Conservation (phyloP, 2,888 invertebrate genomes). For the Cenopis cana region DNA sequence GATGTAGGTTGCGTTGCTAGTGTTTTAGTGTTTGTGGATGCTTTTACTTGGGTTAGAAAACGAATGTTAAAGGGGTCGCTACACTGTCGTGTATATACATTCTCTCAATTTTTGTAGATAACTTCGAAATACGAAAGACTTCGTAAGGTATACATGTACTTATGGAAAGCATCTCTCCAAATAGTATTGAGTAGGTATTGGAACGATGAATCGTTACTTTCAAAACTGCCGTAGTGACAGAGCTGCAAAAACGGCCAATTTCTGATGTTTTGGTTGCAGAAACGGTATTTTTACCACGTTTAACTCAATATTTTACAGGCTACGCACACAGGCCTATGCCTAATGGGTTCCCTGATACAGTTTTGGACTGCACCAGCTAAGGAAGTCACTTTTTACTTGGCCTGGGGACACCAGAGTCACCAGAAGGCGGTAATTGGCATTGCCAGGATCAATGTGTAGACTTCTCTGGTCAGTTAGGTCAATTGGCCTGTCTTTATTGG, state of each 20-base stretch:
- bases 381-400: neutral
- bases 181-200: no score
- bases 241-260: neutral
- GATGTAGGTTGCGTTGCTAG: slow-evolving; percentile 18
- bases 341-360: no score
- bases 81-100: neutral
- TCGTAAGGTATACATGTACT: neutral
- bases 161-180: no score
- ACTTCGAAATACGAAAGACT: no score
- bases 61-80: slow-evolving; percentile 3
- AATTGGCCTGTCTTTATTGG: no score
- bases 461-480: neutral
- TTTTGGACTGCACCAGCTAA: no score
- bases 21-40: slow-evolving; percentile 18
- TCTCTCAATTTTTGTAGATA: neutral
- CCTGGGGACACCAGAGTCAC: neutral
- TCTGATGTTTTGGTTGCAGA: neutral
- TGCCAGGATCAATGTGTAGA: neutral
- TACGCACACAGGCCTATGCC: no score
- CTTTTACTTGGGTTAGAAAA: slow-evolving; percentile 14
- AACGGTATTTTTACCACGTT: no score
- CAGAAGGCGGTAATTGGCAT: neutral
- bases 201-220: no score
- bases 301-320: no score
- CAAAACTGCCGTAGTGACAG: neutral